Conservation (phyloP, 2,888 invertebrate species). For the Dugesia japonica region DNA sequence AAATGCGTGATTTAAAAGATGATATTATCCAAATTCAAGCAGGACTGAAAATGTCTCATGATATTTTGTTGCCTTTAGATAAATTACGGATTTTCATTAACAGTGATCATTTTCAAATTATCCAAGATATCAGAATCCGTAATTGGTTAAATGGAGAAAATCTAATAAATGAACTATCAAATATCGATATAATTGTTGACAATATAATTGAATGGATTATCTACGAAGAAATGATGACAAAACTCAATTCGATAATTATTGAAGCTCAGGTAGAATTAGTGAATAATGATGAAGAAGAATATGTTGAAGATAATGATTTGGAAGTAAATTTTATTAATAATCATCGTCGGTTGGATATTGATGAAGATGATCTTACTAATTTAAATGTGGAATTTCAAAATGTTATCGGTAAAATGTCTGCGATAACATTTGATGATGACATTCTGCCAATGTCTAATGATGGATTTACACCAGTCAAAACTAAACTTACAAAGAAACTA, state of each 20-base stretch:
- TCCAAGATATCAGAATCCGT: background rate
- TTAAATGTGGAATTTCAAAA: background rate
- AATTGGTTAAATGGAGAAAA: background rate
- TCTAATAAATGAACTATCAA: background rate
- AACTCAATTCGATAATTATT: too few species aligned
- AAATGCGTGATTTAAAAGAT: background rate
- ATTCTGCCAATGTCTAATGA: background rate
- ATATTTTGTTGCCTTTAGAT: background rate
- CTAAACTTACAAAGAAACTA: background rate
- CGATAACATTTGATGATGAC: background rate
- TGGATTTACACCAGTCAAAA: background rate
- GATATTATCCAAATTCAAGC: background rate
- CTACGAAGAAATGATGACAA: too few species aligned
- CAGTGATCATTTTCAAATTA: background rate
- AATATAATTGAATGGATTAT: background rate
- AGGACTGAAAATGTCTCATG: background rate
- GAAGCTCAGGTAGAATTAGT: background rate
- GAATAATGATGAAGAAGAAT: background rate
- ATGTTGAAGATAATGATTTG: background rate
- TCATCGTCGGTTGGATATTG: conserved; percentile 6
- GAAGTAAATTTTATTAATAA: conserved; percentile 12
- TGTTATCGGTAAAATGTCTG: background rate
- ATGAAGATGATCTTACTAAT: background rate
- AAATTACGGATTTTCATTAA: background rate
- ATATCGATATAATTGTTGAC: background rate